Evolutionary conservation across 2,113 vertebrate species (phyloP).

Genomic region (Columba livia): DNA sequence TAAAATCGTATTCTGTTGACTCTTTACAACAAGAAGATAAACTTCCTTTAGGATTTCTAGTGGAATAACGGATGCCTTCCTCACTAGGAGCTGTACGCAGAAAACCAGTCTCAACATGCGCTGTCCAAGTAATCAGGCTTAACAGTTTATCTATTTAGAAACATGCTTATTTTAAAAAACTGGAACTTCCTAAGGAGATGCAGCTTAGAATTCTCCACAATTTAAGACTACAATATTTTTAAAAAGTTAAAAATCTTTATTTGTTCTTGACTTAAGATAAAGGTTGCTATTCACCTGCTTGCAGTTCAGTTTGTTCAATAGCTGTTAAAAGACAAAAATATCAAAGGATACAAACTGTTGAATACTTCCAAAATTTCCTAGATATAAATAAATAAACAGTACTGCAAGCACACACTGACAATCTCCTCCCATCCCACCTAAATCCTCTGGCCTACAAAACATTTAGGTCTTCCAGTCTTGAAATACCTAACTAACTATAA

Average conservation of each 20-base stretch:
- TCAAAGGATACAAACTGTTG: background rate
- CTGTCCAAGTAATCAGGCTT: background rate
- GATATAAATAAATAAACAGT: background rate
- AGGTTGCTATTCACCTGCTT: background rate
- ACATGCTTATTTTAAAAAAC: background rate
- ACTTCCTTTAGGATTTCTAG: background rate
- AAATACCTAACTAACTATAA: background rate
- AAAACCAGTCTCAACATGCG: background rate
- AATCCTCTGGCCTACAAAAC: background rate
- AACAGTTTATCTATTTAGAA: background rate
- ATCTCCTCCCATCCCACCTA: background rate
- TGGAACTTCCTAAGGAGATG: background rate
- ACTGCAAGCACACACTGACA: background rate
- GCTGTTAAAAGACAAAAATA: background rate
- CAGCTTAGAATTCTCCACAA: background rate
- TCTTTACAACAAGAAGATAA: background rate
- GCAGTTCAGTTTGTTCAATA: background rate
- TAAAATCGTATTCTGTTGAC: background rate
- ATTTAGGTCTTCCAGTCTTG: background rate
- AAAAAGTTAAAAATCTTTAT: background rate
- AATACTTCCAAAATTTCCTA: background rate
- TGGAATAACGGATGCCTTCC: background rate
- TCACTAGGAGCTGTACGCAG: background rate
- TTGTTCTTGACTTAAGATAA: background rate
- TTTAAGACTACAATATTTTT: background rate